phyloP scores from a whole-genome alignment of 2,113 vertebrate species.

The Pao palembangensis region DNA sequence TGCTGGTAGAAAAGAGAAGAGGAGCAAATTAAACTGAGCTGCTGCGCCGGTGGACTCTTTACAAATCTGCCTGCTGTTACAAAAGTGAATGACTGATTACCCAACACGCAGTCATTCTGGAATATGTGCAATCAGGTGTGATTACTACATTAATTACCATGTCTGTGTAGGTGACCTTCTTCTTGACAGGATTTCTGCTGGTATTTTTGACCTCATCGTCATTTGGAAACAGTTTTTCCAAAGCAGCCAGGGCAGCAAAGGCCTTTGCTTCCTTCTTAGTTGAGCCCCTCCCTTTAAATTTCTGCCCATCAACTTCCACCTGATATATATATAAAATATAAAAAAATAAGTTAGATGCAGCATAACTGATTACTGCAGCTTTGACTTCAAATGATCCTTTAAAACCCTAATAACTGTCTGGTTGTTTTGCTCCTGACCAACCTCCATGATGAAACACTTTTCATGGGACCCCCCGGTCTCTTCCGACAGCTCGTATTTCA shows the following conservation, averaged over 20 bases:
- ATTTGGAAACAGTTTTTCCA: slow-evolving; percentile 89
- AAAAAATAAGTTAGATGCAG: background rate
- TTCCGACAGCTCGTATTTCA: slow-evolving; percentile 91
- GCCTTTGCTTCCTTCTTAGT: slow-evolving; percentile 97
- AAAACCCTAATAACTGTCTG: background rate
- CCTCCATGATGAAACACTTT: slow-evolving; percentile 96
- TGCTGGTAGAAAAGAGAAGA: slow-evolving; percentile 64
- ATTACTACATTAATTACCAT: slow-evolving; percentile 56
- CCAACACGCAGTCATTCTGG: no score
- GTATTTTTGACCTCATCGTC: slow-evolving; percentile 44
- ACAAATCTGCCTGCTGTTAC: no score
- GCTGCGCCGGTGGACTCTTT: background rate
- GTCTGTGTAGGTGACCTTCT: slow-evolving; percentile 79
- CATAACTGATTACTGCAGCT: no score
- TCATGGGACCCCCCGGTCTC: slow-evolving; percentile 92
- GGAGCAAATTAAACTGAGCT: background rate
- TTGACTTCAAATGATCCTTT: no score
- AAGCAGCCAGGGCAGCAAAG: slow-evolving; percentile 86
- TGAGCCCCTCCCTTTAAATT: slow-evolving; percentile 91
- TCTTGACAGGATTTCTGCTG: slow-evolving; percentile 78
- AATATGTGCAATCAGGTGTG: no score
- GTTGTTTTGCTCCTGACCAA: slow-evolving; percentile 53
- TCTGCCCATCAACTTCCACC: slow-evolving; percentile 95
- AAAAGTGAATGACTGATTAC: no score
- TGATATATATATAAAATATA: slow-evolving; percentile 32